Conservation (phyloP, 2,113 vertebrate genomes). For the Brienomyrus longianalis region DNA sequence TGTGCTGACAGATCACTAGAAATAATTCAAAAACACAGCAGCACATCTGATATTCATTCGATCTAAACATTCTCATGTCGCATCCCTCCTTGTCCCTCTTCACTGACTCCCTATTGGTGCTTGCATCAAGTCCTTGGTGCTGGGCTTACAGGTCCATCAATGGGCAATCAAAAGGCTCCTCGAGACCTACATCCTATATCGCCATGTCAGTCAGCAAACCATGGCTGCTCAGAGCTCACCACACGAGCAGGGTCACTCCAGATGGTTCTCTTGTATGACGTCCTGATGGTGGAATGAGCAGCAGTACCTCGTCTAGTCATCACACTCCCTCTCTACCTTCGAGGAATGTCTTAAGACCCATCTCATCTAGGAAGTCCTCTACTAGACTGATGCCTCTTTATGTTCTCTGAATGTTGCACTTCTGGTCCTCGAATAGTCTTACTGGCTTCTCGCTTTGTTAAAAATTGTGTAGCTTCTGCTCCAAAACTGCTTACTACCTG, state of each 20-base stretch:
- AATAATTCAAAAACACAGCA: too few relatives aligned
- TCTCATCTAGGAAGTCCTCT: background rate
- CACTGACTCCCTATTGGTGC: background rate
- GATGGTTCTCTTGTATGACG: background rate
- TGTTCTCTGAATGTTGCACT: background rate
- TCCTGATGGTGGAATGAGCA: background rate
- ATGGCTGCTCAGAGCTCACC: background rate
- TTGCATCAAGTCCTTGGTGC: background rate
- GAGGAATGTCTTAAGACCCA: background rate
- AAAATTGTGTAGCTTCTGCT: background rate
- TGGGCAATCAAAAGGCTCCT: background rate
- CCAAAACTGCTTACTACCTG: background rate
- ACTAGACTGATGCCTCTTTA: background rate
- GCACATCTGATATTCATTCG: background rate
- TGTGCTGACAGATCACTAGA: background rate
- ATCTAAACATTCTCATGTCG: background rate
- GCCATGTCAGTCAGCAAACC: background rate
- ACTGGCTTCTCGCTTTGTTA: background rate
- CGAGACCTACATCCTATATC: background rate
- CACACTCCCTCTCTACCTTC: background rate
- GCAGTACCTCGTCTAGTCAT: background rate
- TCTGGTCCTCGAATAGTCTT: background rate
- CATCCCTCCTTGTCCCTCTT: background rate
- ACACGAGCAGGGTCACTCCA: background rate
- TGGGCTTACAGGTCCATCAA: background rate